These are phyloP conservation scores for Urophycis tenuis DNA, from an alignment of 2,797 vertebrate species.

Conservation along the genomic window DNA sequence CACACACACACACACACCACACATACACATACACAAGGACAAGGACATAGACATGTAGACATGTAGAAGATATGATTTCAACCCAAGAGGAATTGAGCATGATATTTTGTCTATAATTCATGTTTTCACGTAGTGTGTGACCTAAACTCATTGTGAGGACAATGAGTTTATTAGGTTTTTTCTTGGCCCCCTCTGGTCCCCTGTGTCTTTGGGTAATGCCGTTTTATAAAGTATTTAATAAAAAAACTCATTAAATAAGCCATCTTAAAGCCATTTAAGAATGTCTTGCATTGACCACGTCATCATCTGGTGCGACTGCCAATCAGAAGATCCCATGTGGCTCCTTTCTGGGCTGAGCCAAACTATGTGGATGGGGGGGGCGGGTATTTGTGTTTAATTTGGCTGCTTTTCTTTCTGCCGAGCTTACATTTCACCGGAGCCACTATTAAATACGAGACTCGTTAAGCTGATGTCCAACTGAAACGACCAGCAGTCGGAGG, in stretches of 20 bases:
- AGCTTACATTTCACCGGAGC: slow-evolving; percentile 12
- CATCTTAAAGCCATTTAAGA: slow-evolving; percentile 17
- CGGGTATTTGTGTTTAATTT: background rate
- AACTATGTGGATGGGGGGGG: background rate
- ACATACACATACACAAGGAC: too few species aligned
- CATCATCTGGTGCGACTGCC: slow-evolving; percentile 11
- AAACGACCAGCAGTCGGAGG: background rate
- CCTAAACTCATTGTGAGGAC: background rate
- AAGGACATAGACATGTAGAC: too few species aligned
- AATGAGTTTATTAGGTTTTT: background rate
- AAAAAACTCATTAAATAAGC: background rate
- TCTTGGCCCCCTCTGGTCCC: background rate
- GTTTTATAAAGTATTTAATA: background rate
- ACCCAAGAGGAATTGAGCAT: background rate
- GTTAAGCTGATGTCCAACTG: slow-evolving; percentile 5
- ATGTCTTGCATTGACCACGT: slow-evolving; percentile 7
- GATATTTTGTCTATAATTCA: background rate
- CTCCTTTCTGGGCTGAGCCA: background rate
- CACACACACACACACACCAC: too few species aligned
- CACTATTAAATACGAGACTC: background rate
- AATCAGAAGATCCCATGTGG: background rate
- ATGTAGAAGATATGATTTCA: background rate
- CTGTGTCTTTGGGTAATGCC: background rate
- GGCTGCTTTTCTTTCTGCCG: background rate
- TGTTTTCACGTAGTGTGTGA: background rate